phyloP scores from a whole-genome alignment of 2,888 invertebrate genomes.

The Iselma pallidipennis region DNA sequence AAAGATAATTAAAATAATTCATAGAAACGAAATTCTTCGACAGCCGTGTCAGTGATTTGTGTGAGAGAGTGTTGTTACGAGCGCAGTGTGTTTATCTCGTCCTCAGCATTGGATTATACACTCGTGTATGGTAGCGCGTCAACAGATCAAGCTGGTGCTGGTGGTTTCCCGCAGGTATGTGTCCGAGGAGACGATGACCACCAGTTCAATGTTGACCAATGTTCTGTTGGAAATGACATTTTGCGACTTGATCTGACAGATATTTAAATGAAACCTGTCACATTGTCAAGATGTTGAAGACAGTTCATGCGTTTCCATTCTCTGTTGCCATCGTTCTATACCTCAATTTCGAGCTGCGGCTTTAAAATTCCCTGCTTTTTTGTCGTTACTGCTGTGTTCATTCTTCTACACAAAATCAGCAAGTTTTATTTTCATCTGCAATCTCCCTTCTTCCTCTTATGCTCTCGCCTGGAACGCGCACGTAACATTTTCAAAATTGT shows the following conservation, averaged over 20 bases:
- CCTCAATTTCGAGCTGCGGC: slow-evolving; percentile 38
- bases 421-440: background rate
- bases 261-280: slow-evolving; percentile 46
- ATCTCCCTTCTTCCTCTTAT: slow-evolving; percentile 2
- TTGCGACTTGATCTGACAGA: slow-evolving; percentile 33
- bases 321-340: slow-evolving; percentile 14
- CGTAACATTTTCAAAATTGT: slow-evolving; percentile 6
- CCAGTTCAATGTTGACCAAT: background rate
- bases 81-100: slow-evolving; percentile 24
- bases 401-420: slow-evolving; percentile 5
- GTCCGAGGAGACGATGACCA: slow-evolving; percentile 8
- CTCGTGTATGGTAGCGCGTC: slow-evolving; percentile 39
- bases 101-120: slow-evolving; percentile 36
- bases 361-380: slow-evolving; percentile 42
- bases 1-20: background rate
- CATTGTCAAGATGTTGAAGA: slow-evolving; percentile 44
- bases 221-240: slow-evolving; percentile 1
- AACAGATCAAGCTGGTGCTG: slow-evolving; percentile 19
- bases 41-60: slow-evolving; percentile 28
- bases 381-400: slow-evolving; percentile 26
- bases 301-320: slow-evolving; percentile 39
- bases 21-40: slow-evolving; percentile 17
- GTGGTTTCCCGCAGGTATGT: slow-evolving; percentile 44
- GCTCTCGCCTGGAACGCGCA: slow-evolving; percentile 13
- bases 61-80: slow-evolving; percentile 23